Evolutionary conservation across 2,888 invertebrate species (phyloP), one percentile per base, ranked within the genome.

Genomic region (Dicycla oo): DNA sequence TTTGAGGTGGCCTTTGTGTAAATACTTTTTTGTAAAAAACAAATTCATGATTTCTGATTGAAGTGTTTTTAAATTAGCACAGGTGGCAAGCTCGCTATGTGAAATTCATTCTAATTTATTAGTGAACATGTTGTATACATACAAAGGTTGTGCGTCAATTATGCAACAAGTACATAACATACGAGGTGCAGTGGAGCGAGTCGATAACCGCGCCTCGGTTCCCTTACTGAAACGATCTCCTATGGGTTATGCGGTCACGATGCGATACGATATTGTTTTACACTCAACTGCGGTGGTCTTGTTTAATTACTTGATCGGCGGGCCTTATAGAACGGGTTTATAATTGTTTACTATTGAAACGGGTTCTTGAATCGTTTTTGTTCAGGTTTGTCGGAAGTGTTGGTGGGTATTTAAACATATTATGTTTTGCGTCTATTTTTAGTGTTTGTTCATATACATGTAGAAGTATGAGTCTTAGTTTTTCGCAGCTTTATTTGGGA

Each of bases 161-260:
- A 75, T 68, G 75, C 65, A 81, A 65, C 45, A 60, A 75, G 62
- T 69, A 68, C 20, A 47, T 51, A 61, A 58, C 2, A 38, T 38
- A 54, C 56, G 23, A 62, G 64, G 54, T 60, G 71, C 73, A 75
- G 69, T 81, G 75, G 73, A 69, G 75, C 81, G 78, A 78, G 79
- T 56, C 67, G 63, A 72, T 74, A 75, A 67, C 62, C 68, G 60
- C 69, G 49, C 43, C 69, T 51, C 54, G 40, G 68, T 67, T 86
- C 66, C 51, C 79, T 87, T 78, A 78, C 83, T 74, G 62, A 78
- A 78, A 66, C 70, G 77, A 82, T 85, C 83, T 47, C 45, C 63
- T 84, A 84, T 87, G 78, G 57, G 74, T 84, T 82, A 82, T 80
- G 75, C 51, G 82, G 80, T 66, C 53, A 61, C 67, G 40, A 53